These are phyloP conservation scores for Drosophila pectinifera DNA, from an alignment of 1,140 invertebrate genomes.

Conservation along the genomic window DNA sequence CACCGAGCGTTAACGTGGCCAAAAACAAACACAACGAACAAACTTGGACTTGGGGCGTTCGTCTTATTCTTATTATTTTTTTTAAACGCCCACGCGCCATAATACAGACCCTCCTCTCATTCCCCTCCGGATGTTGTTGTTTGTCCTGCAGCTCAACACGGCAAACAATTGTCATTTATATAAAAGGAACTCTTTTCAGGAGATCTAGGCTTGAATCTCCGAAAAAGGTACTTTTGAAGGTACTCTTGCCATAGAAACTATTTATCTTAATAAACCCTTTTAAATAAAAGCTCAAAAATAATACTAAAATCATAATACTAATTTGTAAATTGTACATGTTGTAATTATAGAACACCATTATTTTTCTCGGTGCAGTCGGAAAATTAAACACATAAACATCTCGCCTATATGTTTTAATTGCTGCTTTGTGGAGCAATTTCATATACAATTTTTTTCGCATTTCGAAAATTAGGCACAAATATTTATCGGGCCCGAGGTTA, in stretches of 20 bases:
- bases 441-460: constrained; percentile 43
- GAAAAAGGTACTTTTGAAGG: not conserved
- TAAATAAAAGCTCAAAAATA: not conserved
- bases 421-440: constrained; percentile 67
- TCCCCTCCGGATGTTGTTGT: constrained; percentile 57
- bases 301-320: not conserved
- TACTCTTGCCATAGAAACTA: not conserved
- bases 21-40: constrained; percentile 56
- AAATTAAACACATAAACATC: constrained; percentile 41
- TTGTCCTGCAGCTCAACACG: constrained; percentile 59
- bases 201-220: not conserved
- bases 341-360: not conserved
- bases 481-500: constrained; percentile 64
- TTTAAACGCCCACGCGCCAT: constrained; percentile 65
- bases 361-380: constrained; percentile 12
- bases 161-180: not conserved
- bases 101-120: constrained; percentile 4
- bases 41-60: constrained; percentile 76
- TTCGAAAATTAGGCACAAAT: constrained; percentile 58
- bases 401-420: constrained; percentile 69
- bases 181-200: not conserved
- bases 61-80: constrained; percentile 18
- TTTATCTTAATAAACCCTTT: not conserved
- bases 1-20: constrained; percentile 54
- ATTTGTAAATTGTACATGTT: no score